These are phyloP conservation scores for Grammomys surdaster DNA, from an alignment of 2,113 vertebrate species.

Conservation along the genomic window DNA sequence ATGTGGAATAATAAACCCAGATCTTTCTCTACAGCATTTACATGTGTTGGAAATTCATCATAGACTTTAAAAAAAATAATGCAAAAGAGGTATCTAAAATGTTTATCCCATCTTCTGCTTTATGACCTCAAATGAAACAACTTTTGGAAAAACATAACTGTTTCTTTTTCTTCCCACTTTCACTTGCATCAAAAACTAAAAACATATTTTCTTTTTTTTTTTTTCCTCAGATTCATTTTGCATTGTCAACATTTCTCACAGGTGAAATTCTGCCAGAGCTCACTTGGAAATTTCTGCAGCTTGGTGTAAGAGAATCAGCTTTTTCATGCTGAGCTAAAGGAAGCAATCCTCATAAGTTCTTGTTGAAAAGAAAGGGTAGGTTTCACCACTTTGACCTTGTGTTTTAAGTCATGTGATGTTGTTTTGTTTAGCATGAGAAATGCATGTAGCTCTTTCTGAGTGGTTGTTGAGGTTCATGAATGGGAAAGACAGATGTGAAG, in stretches of 20 bases:
- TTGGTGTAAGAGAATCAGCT: neutral
- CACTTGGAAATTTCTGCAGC: slow-evolving; percentile 69
- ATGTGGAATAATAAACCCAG: slow-evolving; percentile 29
- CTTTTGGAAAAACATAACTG: slow-evolving; percentile 30
- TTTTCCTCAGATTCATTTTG: slow-evolving; percentile 69
- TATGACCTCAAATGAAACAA: neutral
- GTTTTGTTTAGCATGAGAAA: neutral
- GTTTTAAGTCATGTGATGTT: neutral
- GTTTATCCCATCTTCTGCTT: slow-evolving; percentile 14
- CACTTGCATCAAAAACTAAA: slow-evolving; percentile 5
- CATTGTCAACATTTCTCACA: slow-evolving; percentile 75
- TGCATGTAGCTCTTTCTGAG: neutral
- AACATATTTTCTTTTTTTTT: neutral
- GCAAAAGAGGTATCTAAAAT: neutral
- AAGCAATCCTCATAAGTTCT: neutral
- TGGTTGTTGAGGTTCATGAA: neutral
- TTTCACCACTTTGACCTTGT: neutral
- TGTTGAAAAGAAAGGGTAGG: neutral
- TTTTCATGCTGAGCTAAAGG: neutral
- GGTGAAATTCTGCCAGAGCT: slow-evolving; percentile 72
- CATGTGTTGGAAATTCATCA: slow-evolving; percentile 14
- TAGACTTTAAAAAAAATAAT: slow-evolving; percentile 20
- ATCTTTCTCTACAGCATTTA: neutral
- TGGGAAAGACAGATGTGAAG: neutral
- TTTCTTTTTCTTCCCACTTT: slow-evolving; percentile 59